phyloP scores from a whole-genome alignment of 1,140 invertebrate species.

The Dendrolimus punctatus region DNA sequence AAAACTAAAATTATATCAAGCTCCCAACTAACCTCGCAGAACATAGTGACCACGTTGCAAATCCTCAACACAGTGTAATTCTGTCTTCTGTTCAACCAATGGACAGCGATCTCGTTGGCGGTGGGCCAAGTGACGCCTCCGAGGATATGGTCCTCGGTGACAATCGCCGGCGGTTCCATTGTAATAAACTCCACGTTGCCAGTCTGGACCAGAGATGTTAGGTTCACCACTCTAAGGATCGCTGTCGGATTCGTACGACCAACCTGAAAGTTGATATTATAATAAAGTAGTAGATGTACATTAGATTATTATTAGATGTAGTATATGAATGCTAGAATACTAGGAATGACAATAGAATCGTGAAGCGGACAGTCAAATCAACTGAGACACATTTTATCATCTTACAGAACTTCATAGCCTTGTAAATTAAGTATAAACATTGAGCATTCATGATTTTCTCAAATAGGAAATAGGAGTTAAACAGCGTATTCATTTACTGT shows the following conservation, averaged over 20 bases:
- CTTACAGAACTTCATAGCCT: too few species aligned
- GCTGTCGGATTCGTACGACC: conserved; percentile 60
- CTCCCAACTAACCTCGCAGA: conserved; percentile 29
- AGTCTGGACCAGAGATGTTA: conserved; percentile 23
- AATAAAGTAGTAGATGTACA: background rate
- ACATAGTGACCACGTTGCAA: conserved; percentile 38
- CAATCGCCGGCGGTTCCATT: conserved; percentile 59
- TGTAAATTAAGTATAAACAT: too few species aligned
- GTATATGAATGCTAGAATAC: background rate
- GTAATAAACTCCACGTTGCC: conserved; percentile 25
- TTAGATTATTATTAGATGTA: background rate
- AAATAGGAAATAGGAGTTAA: too few species aligned
- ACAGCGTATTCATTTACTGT: too few species aligned
- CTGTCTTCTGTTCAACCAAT: conserved; percentile 92
- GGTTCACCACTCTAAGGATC: conserved; percentile 46
- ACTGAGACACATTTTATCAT: too few species aligned
- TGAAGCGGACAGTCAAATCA: too few species aligned
- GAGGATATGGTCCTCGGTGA: conserved; percentile 70
- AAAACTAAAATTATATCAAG: background rate
- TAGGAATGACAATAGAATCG: too few species aligned
- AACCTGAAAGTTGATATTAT: conserved; percentile 32
- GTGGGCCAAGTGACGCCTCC: conserved; percentile 85
- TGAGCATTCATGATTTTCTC: too few species aligned
- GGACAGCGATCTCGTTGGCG: conserved; percentile 77
- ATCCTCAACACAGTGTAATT: conserved; percentile 74